phyloP scores from a whole-genome alignment of 2,888 invertebrate genomes.

The Lepas anatifera region DNA sequence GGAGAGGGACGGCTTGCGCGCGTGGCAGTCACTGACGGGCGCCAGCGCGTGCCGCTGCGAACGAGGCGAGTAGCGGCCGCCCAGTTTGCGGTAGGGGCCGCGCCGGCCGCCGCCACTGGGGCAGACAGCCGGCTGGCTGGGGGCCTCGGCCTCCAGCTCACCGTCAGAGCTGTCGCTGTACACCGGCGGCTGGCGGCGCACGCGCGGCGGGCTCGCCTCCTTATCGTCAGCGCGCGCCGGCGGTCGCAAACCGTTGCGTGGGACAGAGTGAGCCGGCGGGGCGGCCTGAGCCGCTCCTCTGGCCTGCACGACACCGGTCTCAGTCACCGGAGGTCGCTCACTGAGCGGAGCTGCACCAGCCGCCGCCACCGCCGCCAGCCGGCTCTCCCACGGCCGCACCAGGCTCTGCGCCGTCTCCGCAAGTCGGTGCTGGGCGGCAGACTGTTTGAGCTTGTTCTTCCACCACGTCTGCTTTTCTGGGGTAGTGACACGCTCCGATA shows the following conservation, averaged over 20 bases:
- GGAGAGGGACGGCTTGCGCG: not conserved
- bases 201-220: not conserved
- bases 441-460: slow-evolving; percentile 5
- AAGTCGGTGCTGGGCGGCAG: not conserved
- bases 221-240: not conserved
- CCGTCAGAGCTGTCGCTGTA: not conserved
- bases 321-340: not conserved
- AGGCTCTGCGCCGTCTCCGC: not conserved
- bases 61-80: not conserved
- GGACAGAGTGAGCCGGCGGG: not conserved
- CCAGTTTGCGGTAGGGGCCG: not conserved
- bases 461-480: slow-evolving; percentile 10
- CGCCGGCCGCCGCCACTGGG: not conserved
- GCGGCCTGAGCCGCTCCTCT: not conserved
- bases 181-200: not conserved
- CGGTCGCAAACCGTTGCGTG: not conserved
- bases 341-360: not conserved
- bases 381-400: slow-evolving; percentile 13
- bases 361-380: not conserved
- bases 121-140: not conserved
- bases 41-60: not conserved
- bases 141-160: not conserved
- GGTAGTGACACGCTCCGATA: not conserved
- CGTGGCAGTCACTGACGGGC: not conserved
- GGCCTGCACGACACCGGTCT: not conserved